Percentiles rank a stretch among this genome's conserved stretches.
Evolutionary conservation across 1,140 invertebrate genomes (phyloP).

Genomic region (Odontomachus brunneus): DNA sequence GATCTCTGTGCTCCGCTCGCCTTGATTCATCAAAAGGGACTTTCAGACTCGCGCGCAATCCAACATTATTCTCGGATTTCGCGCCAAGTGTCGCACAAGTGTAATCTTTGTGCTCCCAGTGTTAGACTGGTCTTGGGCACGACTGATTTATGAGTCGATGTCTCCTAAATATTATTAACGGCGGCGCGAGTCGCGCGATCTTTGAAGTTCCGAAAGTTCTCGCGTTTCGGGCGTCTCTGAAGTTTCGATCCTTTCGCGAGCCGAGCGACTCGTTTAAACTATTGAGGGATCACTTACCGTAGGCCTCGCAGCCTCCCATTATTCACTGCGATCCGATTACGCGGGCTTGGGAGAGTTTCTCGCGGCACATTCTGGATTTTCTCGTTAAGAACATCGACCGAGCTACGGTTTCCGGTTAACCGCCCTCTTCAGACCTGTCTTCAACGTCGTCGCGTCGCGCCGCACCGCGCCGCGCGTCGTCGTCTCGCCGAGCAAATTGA

Average conservation of each 20-base stretch:
- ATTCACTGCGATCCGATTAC: conserved; percentile 59
- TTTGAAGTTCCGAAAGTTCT: neutral
- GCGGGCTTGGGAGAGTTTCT: conserved; percentile 33
- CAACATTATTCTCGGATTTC: neutral
- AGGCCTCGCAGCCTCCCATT: conserved; percentile 36
- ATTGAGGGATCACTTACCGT: conserved; percentile 40
- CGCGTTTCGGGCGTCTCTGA: neutral
- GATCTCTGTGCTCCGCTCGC: neutral
- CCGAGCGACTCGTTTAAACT: conserved; percentile 44
- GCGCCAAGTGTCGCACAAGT: too few relatives aligned
- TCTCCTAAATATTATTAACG: neutral
- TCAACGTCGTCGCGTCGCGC: conserved; percentile 32
- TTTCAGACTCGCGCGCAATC: neutral
- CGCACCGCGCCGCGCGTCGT: neutral
- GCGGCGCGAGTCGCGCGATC: neutral
- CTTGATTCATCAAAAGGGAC: conserved; percentile 5
- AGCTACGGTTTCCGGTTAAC: conserved; percentile 57
- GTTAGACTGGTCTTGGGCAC: too few relatives aligned
- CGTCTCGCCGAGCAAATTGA: conserved; percentile 48
- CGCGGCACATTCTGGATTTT: conserved; percentile 40
- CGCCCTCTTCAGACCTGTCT: conserved; percentile 45
- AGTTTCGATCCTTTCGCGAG: conserved; percentile 20
- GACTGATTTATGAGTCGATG: too few relatives aligned
- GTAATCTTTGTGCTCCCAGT: too few relatives aligned
- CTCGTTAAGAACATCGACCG: conserved; percentile 56